Evolutionary conservation across 1,140 invertebrate genomes (phyloP), one percentile per base, ranked within the genome.

Genomic region (Plodia interpunctella): DNA sequence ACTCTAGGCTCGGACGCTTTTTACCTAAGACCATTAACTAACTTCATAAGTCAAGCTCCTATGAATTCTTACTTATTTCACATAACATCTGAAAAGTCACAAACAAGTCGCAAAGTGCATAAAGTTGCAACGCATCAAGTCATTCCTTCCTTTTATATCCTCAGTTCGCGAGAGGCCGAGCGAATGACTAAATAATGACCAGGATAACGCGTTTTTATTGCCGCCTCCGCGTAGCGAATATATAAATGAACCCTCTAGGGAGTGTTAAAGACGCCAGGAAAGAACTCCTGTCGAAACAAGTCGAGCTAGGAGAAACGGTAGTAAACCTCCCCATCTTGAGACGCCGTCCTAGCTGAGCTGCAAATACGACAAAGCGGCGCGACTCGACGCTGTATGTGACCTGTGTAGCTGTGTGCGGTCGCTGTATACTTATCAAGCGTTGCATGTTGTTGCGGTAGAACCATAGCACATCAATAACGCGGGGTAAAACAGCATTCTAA

Each of bases 111-210:
- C 10, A 15, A 44, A 44, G 53, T 72, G 71, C 69, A 73, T 64
- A 62, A 72, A 76, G 65, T 60, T 78, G 74, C 74, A 78, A 49
- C 57, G 64, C 59, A 57, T 65, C 61, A 71, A 76, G 75, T 87
- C 72, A 78, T 84, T 76, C 65, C 70, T 88, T 82, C 82, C 87
- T 87, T 88, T 87, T 84, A 87, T 87, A 82, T 75, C 71, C 73
- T 51, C 59, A 57, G 30, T 9, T 11, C 6, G 30, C 30, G 68
- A 59, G 60, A 78, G 77, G 73, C 73, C 70, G 60, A 72, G 81
- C 77, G 84, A n/a, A 88, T 88, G 85, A 88, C 85, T 88, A 87
- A 88, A 85, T 88, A 88, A 88, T 88, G 85, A 88, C 78, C 74
- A 70, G 85, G 82, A 85, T 88, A 88, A 88, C 85, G 82, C 85